Evolutionary conservation across 2,113 vertebrate genomes (phyloP).

Genomic region (Rutilus rutilus): DNA sequence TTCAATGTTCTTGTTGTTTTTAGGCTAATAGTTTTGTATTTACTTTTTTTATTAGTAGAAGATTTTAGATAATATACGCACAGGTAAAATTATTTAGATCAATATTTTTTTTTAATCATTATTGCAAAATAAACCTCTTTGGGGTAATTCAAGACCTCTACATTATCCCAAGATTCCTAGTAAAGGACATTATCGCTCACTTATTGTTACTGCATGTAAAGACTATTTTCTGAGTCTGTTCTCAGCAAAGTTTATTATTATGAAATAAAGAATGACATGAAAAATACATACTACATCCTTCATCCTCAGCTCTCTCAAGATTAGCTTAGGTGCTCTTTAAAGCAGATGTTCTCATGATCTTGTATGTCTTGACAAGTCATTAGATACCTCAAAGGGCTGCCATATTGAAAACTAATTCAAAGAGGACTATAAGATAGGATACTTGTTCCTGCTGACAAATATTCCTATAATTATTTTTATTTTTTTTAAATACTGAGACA

Average conservation of each 20-base stretch:
- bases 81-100: neutral
- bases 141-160: neutral
- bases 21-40: neutral
- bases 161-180: neutral
- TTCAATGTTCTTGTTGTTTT: neutral
- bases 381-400: neutral
- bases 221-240: neutral
- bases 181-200: neutral
- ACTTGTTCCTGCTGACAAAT: neutral
- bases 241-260: neutral
- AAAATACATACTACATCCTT: constrained; percentile 20
- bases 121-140: neutral
- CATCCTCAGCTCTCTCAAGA: constrained; percentile 1
- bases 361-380: constrained; percentile 26
- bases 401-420: constrained; percentile 20
- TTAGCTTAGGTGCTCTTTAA: neutral
- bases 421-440: neutral
- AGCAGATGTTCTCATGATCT: constrained; percentile 5
- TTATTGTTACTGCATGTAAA: neutral
- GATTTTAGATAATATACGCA: neutral
- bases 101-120: neutral
- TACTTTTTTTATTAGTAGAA: neutral
- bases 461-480: rapidly evolving
- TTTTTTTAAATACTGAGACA: neutral
- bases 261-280: neutral